phyloP scores from a whole-genome alignment of 2,797 vertebrate genomes.

The Sebastiscus tertius region DNA sequence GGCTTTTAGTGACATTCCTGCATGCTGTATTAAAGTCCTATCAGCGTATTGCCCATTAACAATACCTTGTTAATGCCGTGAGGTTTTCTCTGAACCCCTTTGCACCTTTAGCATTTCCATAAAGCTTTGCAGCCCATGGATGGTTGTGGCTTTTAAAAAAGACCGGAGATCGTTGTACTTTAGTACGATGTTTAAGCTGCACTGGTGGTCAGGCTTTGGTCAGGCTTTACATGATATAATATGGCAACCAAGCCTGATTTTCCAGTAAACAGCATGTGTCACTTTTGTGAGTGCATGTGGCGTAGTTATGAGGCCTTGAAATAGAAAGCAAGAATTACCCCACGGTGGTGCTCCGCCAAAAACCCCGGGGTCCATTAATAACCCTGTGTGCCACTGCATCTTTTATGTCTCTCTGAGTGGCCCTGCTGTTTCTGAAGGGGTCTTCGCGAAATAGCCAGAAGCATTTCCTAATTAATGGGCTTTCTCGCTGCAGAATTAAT shows the following conservation, averaged over 20 bases:
- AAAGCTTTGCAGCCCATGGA: neutral
- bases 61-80: constrained; percentile 10
- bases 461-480: constrained; percentile 79
- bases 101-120: neutral
- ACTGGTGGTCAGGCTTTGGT: neutral
- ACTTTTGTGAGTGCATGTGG: constrained; percentile 43
- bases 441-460: constrained; percentile 71
- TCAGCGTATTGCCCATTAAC: constrained; percentile 17
- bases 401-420: constrained; percentile 66
- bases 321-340: constrained; percentile 64
- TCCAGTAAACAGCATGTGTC: constrained; percentile 61
- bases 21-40: constrained; percentile 6
- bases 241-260: constrained; percentile 28
- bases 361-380: constrained; percentile 74
- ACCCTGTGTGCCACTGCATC: constrained; percentile 72
- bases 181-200: neutral
- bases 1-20: constrained; percentile 30
- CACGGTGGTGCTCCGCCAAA: constrained; percentile 44
- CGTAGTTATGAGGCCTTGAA: constrained; percentile 49
- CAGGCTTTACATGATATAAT: constrained; percentile 20
- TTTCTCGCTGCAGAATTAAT: constrained; percentile 74
- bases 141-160: neutral
- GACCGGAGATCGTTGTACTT: neutral
- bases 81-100: neutral
- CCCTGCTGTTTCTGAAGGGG: constrained; percentile 66